Percentiles rank a stretch among this genome's conserved stretches.
These are phyloP conservation scores for Cyclophora albipunctata DNA, from an alignment of 2,888 invertebrate genomes.

Conservation along the genomic window DNA sequence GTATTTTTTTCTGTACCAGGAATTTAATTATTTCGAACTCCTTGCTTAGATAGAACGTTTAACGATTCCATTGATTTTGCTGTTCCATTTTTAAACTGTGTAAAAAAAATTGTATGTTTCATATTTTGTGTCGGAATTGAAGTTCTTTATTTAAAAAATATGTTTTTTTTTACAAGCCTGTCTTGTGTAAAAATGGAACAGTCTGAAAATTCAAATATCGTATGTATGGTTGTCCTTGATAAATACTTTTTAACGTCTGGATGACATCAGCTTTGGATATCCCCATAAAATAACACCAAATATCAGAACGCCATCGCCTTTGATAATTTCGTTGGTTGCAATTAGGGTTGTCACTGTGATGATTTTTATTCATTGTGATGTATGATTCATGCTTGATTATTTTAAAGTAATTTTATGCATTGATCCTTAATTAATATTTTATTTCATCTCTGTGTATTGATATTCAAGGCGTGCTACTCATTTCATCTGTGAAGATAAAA, in stretches of 20 bases:
- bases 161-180: neutral
- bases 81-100: too few species aligned
- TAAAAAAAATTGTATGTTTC: too few species aligned
- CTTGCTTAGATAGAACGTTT: neutral
- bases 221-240: too few species aligned
- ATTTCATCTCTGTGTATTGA: too few species aligned
- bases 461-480: too few species aligned
- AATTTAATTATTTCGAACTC: conserved; percentile 18
- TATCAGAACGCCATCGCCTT: conserved; percentile 30
- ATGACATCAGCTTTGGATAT: conserved; percentile 20
- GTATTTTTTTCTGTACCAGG: conserved; percentile 13
- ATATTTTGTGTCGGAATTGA: too few species aligned
- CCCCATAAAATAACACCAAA: conserved; percentile 24
- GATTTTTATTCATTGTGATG: neutral
- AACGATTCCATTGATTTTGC: too few species aligned
- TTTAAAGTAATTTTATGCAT: neutral
- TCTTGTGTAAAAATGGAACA: neutral
- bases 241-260: neutral
- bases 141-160: too few species aligned
- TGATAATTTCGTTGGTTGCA: conserved; percentile 25
- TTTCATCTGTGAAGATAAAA: too few species aligned
- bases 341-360: conserved; percentile 18
- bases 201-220: too few species aligned
- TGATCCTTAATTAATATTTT: too few species aligned
- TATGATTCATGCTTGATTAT: neutral